Evolutionary conservation across 1,140 invertebrate genomes (phyloP).

Genomic region (Drosophila prosaltans): DNA sequence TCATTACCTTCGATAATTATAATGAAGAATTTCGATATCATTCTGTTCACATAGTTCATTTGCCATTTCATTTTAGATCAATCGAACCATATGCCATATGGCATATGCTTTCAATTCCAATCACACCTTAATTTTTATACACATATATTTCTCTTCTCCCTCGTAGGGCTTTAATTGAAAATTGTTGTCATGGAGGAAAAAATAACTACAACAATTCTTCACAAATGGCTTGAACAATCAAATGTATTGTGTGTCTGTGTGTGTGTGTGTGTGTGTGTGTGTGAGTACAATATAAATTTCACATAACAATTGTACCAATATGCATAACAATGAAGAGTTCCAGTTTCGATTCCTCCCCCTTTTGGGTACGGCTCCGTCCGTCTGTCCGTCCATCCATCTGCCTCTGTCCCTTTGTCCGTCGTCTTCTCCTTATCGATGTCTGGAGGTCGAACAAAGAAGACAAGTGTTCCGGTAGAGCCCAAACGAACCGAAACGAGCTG

Average conservation of each 20-base stretch:
- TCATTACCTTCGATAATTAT: background rate
- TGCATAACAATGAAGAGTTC: conserved; percentile 76
- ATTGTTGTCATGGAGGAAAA: conserved; percentile 61
- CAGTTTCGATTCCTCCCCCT: conserved; percentile 46
- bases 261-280: background rate
- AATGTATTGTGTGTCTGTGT: conserved; percentile 50
- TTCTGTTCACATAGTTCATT: conserved; percentile 24
- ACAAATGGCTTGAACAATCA: conserved; percentile 70
- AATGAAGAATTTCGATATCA: background rate
- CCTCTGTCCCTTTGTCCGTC: background rate
- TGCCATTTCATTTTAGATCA: conserved; percentile 41
- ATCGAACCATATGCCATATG: conserved; percentile 21
- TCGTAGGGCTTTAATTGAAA: conserved; percentile 66
- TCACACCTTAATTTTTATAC: background rate
- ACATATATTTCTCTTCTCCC: background rate
- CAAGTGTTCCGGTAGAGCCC: conserved; percentile 67
- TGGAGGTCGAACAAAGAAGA: conserved; percentile 38
- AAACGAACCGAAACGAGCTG: conserved; percentile 24
- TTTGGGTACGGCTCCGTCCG: conserved; percentile 32
- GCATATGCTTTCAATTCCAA: conserved; percentile 4
- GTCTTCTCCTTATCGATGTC: conserved; percentile 7
- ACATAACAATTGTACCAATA: conserved; percentile 77
- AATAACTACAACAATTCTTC: conserved; percentile 60
- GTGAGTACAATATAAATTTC: conserved; percentile 56
- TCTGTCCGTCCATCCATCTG: no score